Evolutionary conservation across 1,140 invertebrate species (phyloP), one percentile per base, ranked within the genome.

Genomic region (Drosophila tristis): DNA sequence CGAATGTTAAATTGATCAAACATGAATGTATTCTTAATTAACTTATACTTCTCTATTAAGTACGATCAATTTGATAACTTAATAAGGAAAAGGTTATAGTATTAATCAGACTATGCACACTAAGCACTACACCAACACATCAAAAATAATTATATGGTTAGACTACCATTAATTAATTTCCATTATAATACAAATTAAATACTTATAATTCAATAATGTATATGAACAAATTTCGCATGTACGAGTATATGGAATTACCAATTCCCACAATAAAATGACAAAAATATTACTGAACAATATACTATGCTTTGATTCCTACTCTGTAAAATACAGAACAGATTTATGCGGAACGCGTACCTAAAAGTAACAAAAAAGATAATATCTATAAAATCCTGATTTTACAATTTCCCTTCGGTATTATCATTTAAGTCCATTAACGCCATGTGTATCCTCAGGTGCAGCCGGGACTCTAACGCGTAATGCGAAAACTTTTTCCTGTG

Each of bases 391-490:
- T 42, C 20, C 11, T n/a, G 31, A 43, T 11, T 39, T 39, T 39
- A 39, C 11, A 39, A 39, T 13, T 5, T 11, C 35, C 2, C 35
- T 2, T 39, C 35, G 11, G 35, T 39, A 39, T 11, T 39, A 7
- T 92, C 80, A 49, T 93, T 93, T 5, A 95, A 85, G 45, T 95
- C 94, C 74, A 94, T 93, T 7, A 96, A 84, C 58, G 95, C 95
- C 1, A 96, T 95, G 91, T 99, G 98, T 72, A 99, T 96, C 76
- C 97, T 94, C 93, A 99, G 99, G 92, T 98, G 98, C 23, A 99
- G 93, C 51, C 97, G 94, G 1, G 97, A 98, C 89, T 99, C 98
- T 55, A 99, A 92, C 1, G 96, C 95, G 92, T 98, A 98, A 4
- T 96, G 95, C n/a, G 96, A 96, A 91, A 95, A 98, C 87, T 97